Base-by-base conservation (phyloP, 2,113 vertebrate genomes). In the Dromiciops gliroides region DNA sequence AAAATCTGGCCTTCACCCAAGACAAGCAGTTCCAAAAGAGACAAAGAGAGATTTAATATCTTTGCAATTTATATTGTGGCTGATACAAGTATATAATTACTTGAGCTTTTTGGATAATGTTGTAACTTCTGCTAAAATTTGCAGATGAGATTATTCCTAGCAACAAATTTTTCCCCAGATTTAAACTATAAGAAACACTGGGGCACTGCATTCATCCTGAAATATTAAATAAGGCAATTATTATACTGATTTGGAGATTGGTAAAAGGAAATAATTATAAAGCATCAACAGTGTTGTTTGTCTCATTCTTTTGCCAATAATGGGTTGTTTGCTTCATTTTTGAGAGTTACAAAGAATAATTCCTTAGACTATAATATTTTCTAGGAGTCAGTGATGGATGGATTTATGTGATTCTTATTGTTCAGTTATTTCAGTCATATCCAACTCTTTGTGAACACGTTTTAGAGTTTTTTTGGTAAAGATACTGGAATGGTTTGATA, bases 41-140 rank as follows among this genome's bases (percentile, higher is more conserved):
- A 98, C 92, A 97, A 96, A 91, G 93, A 95, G 51, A 93, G 26
- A 83, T 97, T 97, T 97, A 97, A 93, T 95, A 90, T 97, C 93
- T 96, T 95, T 98, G 96, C 94, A 96, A 92, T 97, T 97, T 98
- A 96, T 89, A 97, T 92, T 97, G 88, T 98, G 91, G 93, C 94
- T 95, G 89, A 96, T 95, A 95, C 51, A 98, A 97, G 93, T 96
- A 94, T 93, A 95, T 96, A 97, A 97, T 97, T 98, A 90, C 50
- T 97, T 97, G 67, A 95, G 47, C 92, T 97, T 97, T 97, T 50
- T 96, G 94, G 83, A 92, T 98, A 98, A 97, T 97, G 90, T 52
- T 91, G 89, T 98, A 97, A 98, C 97, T 98, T n/a, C 95, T 97
- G 89, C 92, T 98, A 97, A 97, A 98, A 98, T 98, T 98, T 97